Percentiles rank a stretch among this genome's conserved stretches.
Conservation (phyloP, 2,888 invertebrate species). For the Phanerotoma sp. region DNA sequence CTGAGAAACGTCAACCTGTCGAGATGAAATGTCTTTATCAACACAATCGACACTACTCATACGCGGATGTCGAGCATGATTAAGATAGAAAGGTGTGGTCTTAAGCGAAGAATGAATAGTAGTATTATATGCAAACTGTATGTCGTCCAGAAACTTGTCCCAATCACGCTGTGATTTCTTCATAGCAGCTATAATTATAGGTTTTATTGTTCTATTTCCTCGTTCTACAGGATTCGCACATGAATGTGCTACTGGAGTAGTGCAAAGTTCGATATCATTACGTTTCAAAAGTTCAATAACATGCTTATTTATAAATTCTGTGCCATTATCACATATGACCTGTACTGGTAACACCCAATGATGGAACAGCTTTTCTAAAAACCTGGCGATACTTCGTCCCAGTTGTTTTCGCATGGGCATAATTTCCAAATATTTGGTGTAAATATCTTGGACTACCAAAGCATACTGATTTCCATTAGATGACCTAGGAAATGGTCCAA, state of each 20-base stretch:
- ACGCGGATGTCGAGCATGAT: slow-evolving; percentile 18
- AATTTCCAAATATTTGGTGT: slow-evolving; percentile 16
- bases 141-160: slow-evolving; percentile 25
- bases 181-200: slow-evolving; percentile 22
- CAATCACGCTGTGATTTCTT: slow-evolving; percentile 15
- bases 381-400: slow-evolving; percentile 1
- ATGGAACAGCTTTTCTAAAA: neutral
- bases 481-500: neutral
- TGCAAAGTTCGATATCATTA: slow-evolving; percentile 2
- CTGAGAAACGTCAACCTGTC: neutral
- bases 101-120: slow-evolving; percentile 19
- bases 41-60: neutral
- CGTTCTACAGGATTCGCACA: too few relatives aligned
- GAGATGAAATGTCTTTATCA: neutral
- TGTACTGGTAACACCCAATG: slow-evolving; percentile 8
- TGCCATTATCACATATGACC: slow-evolving; percentile 12
- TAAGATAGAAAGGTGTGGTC: slow-evolving; percentile 21
- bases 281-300: slow-evolving; percentile 4
- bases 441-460: neutral
- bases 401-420: neutral
- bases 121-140: slow-evolving; percentile 22
- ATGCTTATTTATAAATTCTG: slow-evolving; percentile 15
- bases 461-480: neutral
- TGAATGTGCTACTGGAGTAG: slow-evolving; percentile 23
- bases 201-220: slow-evolving; percentile 23